Conservation (phyloP, 2,797 vertebrate species). For the Mormyrus proboscirostris region DNA sequence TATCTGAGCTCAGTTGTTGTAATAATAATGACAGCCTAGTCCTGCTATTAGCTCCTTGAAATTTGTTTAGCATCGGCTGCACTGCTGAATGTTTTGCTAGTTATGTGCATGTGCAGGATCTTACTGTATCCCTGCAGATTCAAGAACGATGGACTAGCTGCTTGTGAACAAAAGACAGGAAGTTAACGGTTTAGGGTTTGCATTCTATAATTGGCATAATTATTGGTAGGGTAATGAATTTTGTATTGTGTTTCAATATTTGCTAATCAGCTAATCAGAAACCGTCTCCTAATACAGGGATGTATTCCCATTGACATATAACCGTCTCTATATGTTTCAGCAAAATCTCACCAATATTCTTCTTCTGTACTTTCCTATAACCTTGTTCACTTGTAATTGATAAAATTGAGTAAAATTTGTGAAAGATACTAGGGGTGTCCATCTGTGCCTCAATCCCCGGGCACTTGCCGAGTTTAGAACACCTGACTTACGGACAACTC, state of each 20-base stretch:
- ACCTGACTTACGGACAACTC: not conserved
- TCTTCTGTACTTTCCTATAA: not conserved
- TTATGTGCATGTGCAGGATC: not conserved
- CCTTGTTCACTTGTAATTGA: not conserved
- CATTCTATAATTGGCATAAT: not conserved
- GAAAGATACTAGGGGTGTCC: not conserved
- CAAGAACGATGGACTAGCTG: not conserved
- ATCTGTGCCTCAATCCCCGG: not conserved
- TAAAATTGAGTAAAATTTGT: not conserved
- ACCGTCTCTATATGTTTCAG: not conserved
- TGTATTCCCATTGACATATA: not conserved
- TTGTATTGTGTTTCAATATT: not conserved
- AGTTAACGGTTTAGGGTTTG: not conserved
- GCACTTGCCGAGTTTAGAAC: not conserved
- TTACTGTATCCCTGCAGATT: too few species aligned
- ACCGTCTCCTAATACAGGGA: not conserved
- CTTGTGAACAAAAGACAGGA: not conserved
- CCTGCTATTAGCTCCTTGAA: not conserved
- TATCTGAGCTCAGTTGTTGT: not conserved
- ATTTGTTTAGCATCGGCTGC: not conserved
- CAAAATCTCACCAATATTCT: not conserved
- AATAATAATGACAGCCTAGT: not conserved
- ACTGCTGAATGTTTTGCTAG: not conserved
- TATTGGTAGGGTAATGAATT: not conserved
- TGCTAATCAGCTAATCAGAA: not conserved